These are phyloP conservation scores for Malaclemys terrapin DNA, from an alignment of 2,113 vertebrate species.

Conservation along the genomic window DNA sequence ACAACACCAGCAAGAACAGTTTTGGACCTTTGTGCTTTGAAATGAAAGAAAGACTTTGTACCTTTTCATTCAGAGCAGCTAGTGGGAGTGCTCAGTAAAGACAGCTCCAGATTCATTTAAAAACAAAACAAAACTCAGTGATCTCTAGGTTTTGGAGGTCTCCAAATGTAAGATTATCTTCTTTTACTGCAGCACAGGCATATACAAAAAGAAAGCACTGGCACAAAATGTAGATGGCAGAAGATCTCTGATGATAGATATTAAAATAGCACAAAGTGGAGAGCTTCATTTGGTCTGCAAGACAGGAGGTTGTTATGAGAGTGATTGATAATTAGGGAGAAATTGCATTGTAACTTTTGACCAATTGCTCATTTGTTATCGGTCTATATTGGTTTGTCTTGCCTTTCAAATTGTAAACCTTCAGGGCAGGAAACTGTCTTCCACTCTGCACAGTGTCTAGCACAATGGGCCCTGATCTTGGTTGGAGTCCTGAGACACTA, in stretches of 20 bases:
- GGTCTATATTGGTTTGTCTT: not conserved
- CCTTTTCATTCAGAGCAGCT: not conserved
- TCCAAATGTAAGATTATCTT: slow-evolving; percentile 1
- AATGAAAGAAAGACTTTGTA: not conserved
- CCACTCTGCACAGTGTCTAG: not conserved
- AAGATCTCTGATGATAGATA: not conserved
- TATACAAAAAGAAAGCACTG: not conserved
- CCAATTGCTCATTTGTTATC: not conserved
- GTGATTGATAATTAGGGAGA: not conserved
- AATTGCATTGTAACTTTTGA: not conserved
- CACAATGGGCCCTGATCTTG: not conserved
- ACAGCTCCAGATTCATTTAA: not conserved
- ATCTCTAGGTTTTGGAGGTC: not conserved
- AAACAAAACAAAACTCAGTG: not conserved
- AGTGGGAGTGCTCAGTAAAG: not conserved
- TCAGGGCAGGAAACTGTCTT: not conserved
- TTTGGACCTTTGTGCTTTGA: not conserved
- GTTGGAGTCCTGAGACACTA: not conserved
- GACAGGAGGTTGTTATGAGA: not conserved
- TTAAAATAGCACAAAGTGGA: not conserved
- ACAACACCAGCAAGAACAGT: not conserved
- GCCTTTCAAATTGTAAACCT: not conserved
- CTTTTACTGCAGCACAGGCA: not conserved
- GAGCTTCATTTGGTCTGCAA: not conserved
- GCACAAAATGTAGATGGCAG: not conserved